Conservation (phyloP, 1,140 invertebrate genomes). For the Grapholita molesta region DNA sequence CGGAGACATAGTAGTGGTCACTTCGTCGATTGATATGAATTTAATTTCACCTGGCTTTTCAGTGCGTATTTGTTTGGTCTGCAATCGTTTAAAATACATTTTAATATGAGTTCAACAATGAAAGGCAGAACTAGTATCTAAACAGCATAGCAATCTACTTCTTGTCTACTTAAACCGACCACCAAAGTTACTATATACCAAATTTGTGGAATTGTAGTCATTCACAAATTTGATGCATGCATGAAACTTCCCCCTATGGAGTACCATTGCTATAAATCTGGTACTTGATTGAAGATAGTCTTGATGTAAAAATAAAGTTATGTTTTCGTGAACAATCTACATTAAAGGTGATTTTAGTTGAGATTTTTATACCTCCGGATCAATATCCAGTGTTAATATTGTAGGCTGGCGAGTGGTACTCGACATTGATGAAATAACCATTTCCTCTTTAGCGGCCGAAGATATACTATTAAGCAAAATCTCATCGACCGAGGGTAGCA, state of each 20-base stretch:
- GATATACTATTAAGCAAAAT: constrained; percentile 78
- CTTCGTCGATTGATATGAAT: constrained; percentile 75
- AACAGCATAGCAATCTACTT: constrained; percentile 6
- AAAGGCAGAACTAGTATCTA: background rate
- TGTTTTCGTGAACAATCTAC: background rate
- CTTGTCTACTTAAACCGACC: constrained; percentile 6
- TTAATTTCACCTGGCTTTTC: constrained; percentile 71
- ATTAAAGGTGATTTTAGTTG: constrained; percentile 14
- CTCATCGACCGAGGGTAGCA: constrained; percentile 76
- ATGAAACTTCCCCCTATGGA: background rate
- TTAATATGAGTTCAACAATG: constrained; percentile 20
- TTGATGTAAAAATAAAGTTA: background rate
- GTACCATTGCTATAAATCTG: background rate
- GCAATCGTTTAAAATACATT: constrained; percentile 46
- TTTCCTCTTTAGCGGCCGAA: constrained; percentile 75
- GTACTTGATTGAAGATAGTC: background rate
- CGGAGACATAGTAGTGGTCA: constrained; percentile 49
- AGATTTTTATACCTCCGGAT: constrained; percentile 74
- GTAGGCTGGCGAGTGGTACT: constrained; percentile 74
- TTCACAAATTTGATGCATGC: constrained; percentile 10
- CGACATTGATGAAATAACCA: constrained; percentile 72
- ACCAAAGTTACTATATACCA: background rate
- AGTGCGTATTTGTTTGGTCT: constrained; percentile 76
- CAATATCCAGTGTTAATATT: constrained; percentile 79
- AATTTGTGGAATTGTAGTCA: background rate